These are phyloP conservation scores for Columbina picui DNA, from an alignment of 2,113 vertebrate genomes.

Conservation along the genomic window DNA sequence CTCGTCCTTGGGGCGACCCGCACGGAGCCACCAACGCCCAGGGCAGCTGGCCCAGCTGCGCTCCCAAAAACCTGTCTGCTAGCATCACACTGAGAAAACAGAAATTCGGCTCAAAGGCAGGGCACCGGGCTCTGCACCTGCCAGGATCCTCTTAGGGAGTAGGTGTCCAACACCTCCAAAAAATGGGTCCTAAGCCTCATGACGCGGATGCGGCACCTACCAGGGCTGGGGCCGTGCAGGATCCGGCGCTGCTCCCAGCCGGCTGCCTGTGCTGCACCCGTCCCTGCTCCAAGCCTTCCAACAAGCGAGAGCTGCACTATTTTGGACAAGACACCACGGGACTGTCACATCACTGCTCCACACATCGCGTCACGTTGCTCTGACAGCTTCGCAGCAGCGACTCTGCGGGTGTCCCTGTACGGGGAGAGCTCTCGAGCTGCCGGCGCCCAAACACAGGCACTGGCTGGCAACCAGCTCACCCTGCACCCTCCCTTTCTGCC, in stretches of 20 bases:
- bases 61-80: not conserved
- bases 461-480: not conserved
- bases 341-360: constrained; percentile 16
- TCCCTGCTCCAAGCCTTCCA: not conserved
- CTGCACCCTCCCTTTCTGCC: not conserved
- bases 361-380: constrained; percentile 23
- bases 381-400: not conserved
- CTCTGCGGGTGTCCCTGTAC: not conserved
- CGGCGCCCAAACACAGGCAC: constrained; percentile 17
- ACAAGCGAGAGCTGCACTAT: not conserved
- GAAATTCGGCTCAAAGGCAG: not conserved
- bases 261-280: not conserved
- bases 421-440: not conserved
- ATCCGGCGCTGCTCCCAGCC: accelerated
- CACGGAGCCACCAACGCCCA: not conserved
- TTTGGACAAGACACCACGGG: constrained; percentile 57
- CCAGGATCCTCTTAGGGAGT: not conserved
- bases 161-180: not conserved
- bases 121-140: accelerated
- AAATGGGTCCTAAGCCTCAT: not conserved
- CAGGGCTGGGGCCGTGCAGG: not conserved
- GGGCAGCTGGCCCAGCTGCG: not conserved
- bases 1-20: constrained; percentile 20
- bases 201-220: not conserved
- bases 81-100: not conserved